Base-by-base conservation (phyloP, 1,140 invertebrate species). In the Latrodectus geometricus region DNA sequence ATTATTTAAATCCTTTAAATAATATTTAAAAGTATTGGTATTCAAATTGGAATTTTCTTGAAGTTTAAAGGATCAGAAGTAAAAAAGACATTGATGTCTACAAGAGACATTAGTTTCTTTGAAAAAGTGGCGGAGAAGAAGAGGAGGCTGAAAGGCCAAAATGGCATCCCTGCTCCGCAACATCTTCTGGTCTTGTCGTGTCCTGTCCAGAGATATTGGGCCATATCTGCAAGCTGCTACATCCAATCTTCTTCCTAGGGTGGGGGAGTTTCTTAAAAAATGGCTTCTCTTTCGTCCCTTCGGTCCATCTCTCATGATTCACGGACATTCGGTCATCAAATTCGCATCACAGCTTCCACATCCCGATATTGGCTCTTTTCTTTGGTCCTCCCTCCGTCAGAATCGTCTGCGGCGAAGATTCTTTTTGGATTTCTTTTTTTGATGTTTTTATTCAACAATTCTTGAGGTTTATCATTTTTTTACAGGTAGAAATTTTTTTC, bases 201-300 rank as follows among this genome's bases (percentile, higher is more conserved):
- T 84, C 82, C 82, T 84, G 84, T 72, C 84, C 75, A 74, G 75
- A 79, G 75, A 84, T 84, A 84, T 84, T 86, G 76, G 84, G 66
- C 84, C 69, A 86, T 86, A 78, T 69, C 75, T 50, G 35, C 84
- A 86, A 86, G 74, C 74, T 86, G 84, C 76, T 86, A 52, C 84
- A 68, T 73, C 84, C 82, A 74, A 86, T 75, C 70, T 83, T 72
- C 61, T 79, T 66, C 65, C 15, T 9, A n/a, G 76, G 76, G 52
- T 15, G 21, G 74, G 74, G 66, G 75, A 61, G 50, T 21, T 21
- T 20, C 23, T 5, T 48, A 86, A 86, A 86, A 77, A 86, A 86
- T 72, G 50, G 76, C 66, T 21, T 54, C 54, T 83, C 72, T 73
- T 75, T 65, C 49, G 73, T 61, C 69, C 72, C 82, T 75, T 75